These are phyloP conservation scores for Brachyopa scutellaris DNA, from an alignment of 2,888 invertebrate genomes.

Conservation along the genomic window DNA sequence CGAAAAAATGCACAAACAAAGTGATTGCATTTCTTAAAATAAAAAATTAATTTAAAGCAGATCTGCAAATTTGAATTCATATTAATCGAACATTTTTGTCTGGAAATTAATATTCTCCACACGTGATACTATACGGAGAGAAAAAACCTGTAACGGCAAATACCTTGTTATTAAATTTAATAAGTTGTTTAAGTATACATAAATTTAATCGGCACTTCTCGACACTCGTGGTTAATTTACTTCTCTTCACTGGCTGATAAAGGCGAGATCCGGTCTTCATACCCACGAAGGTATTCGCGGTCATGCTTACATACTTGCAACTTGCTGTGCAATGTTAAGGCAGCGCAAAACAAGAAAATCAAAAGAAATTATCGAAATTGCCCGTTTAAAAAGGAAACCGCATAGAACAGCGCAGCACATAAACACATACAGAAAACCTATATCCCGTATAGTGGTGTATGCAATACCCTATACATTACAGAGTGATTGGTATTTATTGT, in stretches of 20 bases:
- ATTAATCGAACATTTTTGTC: too few species aligned
- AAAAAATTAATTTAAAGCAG: too few species aligned
- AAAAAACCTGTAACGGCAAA: background rate
- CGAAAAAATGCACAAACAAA: too few species aligned
- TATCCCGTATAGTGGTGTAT: background rate
- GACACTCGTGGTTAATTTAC: background rate
- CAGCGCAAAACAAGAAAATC: background rate
- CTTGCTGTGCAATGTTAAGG: background rate
- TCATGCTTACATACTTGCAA: background rate
- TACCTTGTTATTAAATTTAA: background rate
- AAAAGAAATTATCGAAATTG: background rate
- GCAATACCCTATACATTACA: too few species aligned
- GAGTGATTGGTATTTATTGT: too few species aligned
- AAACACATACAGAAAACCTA: background rate
- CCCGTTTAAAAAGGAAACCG: background rate
- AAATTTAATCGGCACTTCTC: background rate
- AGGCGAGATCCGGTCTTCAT: background rate
- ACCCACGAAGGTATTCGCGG: background rate
- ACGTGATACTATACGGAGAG: too few species aligned
- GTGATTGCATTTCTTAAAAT: too few species aligned
- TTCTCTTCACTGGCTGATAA: background rate
- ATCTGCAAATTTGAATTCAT: too few species aligned
- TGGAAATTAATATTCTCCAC: too few species aligned
- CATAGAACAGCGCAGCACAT: background rate
- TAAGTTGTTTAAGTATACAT: background rate